phyloP scores from a whole-genome alignment of 2,797 vertebrate species.

The Danio aesculapii region DNA sequence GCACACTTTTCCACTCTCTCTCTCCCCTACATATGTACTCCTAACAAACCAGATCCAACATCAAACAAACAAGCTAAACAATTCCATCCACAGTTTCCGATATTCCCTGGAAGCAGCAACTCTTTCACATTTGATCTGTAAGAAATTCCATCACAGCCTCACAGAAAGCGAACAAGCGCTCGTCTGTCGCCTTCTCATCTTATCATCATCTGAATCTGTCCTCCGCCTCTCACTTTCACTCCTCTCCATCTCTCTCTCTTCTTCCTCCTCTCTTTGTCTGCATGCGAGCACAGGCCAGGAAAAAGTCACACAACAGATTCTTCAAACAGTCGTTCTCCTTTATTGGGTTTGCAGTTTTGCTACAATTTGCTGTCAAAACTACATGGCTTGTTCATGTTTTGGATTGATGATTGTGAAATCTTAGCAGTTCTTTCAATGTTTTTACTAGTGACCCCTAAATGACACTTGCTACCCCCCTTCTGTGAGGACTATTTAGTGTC shows the following conservation, averaged over 20 bases:
- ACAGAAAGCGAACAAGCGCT: conserved; percentile 20
- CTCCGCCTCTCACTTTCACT: conserved; percentile 38
- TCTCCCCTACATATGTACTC: conserved; percentile 19
- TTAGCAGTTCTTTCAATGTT: conserved; percentile 6
- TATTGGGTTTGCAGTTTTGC: conserved; percentile 30
- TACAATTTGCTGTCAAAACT: conserved; percentile 39
- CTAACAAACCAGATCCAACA: conserved; percentile 15
- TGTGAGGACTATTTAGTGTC: conserved; percentile 26
- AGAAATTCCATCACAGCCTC: conserved; percentile 38
- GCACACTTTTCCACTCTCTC: conserved; percentile 26
- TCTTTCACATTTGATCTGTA: conserved; percentile 17
- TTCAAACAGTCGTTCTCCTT: conserved; percentile 15
- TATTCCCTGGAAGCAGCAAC: conserved; percentile 33
- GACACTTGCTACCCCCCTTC: conserved; percentile 34
- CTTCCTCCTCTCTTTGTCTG: conserved; percentile 26
- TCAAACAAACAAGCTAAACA: conserved; percentile 37
- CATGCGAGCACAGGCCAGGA: conserved; percentile 49
- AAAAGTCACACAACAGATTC: not conserved
- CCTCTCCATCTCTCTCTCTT: conserved; percentile 33
- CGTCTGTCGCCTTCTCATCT: conserved; percentile 32
- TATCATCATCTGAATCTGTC: conserved; percentile 42
- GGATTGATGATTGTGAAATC: not conserved
- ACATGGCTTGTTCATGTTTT: conserved; percentile 17
- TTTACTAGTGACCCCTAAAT: conserved; percentile 35
- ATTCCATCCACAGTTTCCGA: conserved; percentile 28